phyloP scores from a whole-genome alignment of 2,113 vertebrate genomes.

The Lanius ludovicianus region DNA sequence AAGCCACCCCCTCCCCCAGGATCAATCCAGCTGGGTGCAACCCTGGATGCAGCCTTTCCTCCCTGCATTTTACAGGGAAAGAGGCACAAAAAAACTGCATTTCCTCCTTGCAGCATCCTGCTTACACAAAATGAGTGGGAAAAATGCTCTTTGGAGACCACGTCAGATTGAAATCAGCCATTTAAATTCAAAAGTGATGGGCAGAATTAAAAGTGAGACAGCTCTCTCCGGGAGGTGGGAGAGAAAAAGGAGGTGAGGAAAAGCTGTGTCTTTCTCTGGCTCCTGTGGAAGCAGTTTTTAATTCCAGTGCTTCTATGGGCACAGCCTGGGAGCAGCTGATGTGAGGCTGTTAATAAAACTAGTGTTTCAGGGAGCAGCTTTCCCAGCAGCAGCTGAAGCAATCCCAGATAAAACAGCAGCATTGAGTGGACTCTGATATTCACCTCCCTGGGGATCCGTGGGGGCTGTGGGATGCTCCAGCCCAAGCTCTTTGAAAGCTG shows the following conservation, averaged over 20 bases:
- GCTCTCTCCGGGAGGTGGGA: fast-evolving
- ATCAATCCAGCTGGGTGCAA: background rate
- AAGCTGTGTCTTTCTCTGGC: fast-evolving
- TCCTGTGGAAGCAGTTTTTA: background rate
- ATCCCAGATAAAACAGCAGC: background rate
- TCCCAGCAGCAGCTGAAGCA: background rate
- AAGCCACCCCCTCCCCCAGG: background rate
- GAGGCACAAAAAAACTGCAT: background rate
- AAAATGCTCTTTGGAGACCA: background rate
- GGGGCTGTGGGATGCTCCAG: background rate
- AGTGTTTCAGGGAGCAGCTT: background rate
- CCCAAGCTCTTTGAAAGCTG: background rate
- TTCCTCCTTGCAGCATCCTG: background rate
- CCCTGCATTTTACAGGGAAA: background rate
- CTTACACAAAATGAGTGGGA: background rate
- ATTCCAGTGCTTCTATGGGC: background rate
- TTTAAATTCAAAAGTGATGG: background rate
- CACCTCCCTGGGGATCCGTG: fast-evolving
- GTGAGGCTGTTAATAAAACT: background rate
- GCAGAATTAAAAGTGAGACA: background rate
- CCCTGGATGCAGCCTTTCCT: background rate
- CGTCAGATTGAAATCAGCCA: background rate
- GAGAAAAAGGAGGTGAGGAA: background rate
- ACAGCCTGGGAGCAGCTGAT: background rate
- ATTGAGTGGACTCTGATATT: background rate